These are phyloP conservation scores for Diogma glabrata DNA, from an alignment of 2,888 invertebrate genomes.

Conservation along the genomic window DNA sequence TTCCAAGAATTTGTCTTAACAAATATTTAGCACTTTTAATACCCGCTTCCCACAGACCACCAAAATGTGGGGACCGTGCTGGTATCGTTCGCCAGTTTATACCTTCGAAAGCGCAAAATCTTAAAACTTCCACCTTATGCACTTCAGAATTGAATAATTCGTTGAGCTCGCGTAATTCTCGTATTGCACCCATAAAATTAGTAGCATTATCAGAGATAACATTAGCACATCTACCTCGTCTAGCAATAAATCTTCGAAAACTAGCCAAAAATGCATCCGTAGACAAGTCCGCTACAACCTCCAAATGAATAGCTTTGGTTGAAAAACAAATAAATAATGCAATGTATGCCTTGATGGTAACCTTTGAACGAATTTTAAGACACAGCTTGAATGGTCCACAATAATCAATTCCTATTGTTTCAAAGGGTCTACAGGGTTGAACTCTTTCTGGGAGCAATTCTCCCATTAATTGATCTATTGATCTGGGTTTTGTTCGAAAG, in stretches of 20 bases:
- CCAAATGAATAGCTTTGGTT: neutral
- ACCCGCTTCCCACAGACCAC: too few relatives aligned
- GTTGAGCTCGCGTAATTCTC: neutral
- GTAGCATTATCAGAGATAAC: neutral
- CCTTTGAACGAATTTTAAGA: neutral
- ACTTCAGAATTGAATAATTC: neutral
- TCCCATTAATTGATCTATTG: neutral
- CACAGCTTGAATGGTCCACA: too few relatives aligned
- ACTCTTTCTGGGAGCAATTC: neutral
- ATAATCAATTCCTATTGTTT: neutral
- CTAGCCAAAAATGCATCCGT: too few relatives aligned
- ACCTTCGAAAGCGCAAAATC: too few relatives aligned
- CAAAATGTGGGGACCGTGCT: too few relatives aligned
- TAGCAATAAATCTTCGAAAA: neutral
- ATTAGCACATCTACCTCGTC: neutral
- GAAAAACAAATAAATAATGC: neutral
- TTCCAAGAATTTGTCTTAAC: neutral
- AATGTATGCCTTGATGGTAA: neutral
- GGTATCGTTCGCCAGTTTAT: too few relatives aligned
- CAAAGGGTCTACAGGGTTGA: neutral
- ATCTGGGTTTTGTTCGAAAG: neutral
- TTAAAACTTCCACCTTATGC: neutral
- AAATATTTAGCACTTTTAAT: neutral
- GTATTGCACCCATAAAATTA: neutral
- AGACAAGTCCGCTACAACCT: neutral